Conservation (phyloP, 2,888 invertebrate genomes). For the Thereva unica region DNA sequence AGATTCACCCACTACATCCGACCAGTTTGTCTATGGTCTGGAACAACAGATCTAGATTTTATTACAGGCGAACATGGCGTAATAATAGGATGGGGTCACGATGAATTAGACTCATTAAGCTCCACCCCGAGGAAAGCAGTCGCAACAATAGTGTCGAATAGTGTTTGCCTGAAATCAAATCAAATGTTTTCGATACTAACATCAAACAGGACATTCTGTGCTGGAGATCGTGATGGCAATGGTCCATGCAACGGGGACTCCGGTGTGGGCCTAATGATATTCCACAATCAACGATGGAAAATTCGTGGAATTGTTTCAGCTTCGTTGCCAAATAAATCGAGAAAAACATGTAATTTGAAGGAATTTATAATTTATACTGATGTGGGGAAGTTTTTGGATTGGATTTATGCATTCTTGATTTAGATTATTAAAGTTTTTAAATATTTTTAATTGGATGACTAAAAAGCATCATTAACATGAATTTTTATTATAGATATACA, state of each 20-base stretch:
- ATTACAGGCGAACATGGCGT: constrained; percentile 59
- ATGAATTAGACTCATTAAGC: constrained; percentile 44
- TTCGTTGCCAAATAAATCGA: constrained; percentile 46
- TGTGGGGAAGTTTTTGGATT: constrained; percentile 11
- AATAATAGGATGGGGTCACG: constrained; percentile 62
- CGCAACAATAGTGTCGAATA: constrained; percentile 61
- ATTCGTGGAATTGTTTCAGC: constrained; percentile 61
- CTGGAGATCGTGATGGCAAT: constrained; percentile 46
- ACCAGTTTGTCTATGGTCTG: constrained; percentile 63
- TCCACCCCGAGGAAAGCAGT: constrained; percentile 55
- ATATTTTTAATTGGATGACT: too few relatives aligned
- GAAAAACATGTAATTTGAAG: background rate
- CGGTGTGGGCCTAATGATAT: constrained; percentile 64
- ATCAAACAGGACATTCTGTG: constrained; percentile 56
- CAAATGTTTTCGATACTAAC: constrained; percentile 43
- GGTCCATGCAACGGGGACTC: constrained; percentile 61
- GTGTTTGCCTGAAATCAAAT: constrained; percentile 57
- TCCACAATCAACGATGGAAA: constrained; percentile 57
- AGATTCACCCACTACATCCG: constrained; percentile 56
- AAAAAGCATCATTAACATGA: too few relatives aligned
- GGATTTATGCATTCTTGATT: constrained; percentile 13
- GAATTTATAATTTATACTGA: constrained; percentile 13
- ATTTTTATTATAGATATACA: too few relatives aligned
- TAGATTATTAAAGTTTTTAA: too few relatives aligned
- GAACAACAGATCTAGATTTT: constrained; percentile 48